Conservation (phyloP, 2,113 vertebrate species). For the Pitta sordida region DNA sequence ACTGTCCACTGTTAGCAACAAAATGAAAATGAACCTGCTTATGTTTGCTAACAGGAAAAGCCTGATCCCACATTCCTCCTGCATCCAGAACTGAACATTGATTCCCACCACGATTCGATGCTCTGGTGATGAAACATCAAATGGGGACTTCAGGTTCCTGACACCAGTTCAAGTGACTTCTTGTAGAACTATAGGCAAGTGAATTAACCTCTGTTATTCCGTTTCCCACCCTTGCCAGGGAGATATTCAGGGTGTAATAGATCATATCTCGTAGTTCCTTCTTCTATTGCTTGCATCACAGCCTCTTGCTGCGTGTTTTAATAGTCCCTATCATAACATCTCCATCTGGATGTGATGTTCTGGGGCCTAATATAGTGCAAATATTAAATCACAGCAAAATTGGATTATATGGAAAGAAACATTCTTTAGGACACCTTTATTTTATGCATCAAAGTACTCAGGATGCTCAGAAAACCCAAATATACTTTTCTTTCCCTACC, state of each 20-base stretch:
- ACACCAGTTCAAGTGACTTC: neutral
- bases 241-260: neutral
- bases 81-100: neutral
- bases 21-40: neutral
- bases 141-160: neutral
- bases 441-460: neutral
- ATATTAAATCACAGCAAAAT: neutral
- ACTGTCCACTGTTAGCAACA: neutral
- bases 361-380: neutral
- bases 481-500: neutral
- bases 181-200: neutral
- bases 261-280: neutral
- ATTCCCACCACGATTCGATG: neutral
- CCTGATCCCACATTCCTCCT: neutral
- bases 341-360: neutral
- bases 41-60: neutral
- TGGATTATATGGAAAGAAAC: neutral
- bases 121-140: neutral
- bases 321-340: neutral
- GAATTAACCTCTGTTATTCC: neutral
- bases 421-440: neutral
- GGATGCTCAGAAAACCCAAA: neutral
- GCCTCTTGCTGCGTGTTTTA: neutral
- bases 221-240: neutral
- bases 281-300: neutral